Conservation (phyloP, 1,140 invertebrate genomes). For the Muscidifurax raptorellus region DNA sequence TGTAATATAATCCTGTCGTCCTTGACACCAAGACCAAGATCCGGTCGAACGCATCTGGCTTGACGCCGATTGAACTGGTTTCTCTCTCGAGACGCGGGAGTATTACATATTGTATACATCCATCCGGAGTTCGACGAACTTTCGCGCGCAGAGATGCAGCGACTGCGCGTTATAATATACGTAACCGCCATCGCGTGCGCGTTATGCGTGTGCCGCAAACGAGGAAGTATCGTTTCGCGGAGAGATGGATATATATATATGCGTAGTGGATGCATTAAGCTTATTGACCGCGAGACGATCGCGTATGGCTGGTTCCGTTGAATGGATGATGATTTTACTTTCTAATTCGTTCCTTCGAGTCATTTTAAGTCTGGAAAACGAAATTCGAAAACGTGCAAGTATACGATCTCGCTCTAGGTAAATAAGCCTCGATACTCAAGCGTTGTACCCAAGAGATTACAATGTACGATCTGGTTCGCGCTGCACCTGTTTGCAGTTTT, state of each 20-base stretch:
- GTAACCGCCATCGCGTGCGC: no score
- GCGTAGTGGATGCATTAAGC: no score
- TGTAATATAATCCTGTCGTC: background rate
- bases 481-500: background rate
- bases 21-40: slow-evolving; percentile 16
- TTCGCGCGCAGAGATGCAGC: background rate
- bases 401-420: background rate
- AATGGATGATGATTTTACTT: background rate
- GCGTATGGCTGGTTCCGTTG: background rate
- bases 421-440: background rate
- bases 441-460: background rate
- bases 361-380: no score
- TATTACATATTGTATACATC: no score
- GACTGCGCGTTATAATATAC: background rate
- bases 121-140: background rate
- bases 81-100: no score
- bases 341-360: background rate
- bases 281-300: background rate
- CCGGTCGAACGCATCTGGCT: background rate
- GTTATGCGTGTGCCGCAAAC: no score
- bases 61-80: background rate
- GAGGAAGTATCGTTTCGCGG: no score
- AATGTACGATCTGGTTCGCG: background rate
- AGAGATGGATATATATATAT: no score
- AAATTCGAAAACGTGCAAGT: no score